Conservation (phyloP, 2,888 invertebrate genomes). For the Mechanitis mazaeus region DNA sequence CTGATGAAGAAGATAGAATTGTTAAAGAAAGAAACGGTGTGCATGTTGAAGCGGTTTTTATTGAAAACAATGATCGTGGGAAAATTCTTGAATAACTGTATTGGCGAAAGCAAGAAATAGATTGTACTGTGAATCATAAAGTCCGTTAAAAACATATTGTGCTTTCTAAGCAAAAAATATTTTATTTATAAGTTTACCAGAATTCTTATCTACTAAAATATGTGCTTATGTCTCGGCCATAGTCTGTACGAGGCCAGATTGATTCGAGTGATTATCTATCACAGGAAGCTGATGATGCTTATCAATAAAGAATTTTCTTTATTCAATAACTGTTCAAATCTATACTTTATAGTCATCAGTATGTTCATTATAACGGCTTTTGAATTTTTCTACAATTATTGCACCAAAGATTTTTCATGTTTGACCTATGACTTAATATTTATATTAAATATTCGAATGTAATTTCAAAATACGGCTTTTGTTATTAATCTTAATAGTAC, state of each 20-base stretch:
- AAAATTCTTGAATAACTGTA: slow-evolving; percentile 59
- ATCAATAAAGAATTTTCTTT: slow-evolving; percentile 28
- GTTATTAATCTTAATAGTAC: no score
- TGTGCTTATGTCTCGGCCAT: no score
- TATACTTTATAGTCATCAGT: slow-evolving; percentile 16
- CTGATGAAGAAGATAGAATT: slow-evolving; percentile 19
- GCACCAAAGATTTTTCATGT: neutral
- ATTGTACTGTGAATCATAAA: slow-evolving; percentile 46
- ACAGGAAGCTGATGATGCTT: slow-evolving; percentile 19
- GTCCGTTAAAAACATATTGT: slow-evolving; percentile 11
- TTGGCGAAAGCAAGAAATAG: slow-evolving; percentile 48
- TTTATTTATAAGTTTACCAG: no score
- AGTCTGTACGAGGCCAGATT: neutral
- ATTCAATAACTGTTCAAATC: slow-evolving; percentile 4
- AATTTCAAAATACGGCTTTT: no score
- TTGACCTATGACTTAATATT: no score
- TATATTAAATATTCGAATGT: no score
- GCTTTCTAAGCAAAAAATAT: neutral
- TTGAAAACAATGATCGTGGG: slow-evolving; percentile 62
- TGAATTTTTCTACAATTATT: slow-evolving; percentile 8
- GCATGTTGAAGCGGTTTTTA: slow-evolving; percentile 40
- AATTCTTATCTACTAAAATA: no score
- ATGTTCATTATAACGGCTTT: slow-evolving; percentile 12
- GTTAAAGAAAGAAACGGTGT: slow-evolving; percentile 32
- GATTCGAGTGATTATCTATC: neutral